Evolutionary conservation across 2,113 vertebrate species (phyloP).

Genomic region (Crotalus tigris): DNA sequence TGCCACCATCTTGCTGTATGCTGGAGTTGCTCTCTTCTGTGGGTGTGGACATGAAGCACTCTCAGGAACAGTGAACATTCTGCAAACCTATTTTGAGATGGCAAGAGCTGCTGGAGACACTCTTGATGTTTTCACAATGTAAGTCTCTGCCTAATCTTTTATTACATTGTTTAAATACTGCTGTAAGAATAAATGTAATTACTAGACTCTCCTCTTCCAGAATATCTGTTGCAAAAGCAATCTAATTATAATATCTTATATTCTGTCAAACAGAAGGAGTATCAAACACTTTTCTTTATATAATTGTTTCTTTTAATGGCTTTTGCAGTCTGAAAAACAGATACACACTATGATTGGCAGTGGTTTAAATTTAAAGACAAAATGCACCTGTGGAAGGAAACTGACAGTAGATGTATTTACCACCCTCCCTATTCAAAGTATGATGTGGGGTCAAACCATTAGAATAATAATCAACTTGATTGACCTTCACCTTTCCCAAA

Average conservation of each 20-base stretch:
- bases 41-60: slow-evolving; percentile 97
- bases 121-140: slow-evolving; percentile 97
- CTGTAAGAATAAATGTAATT: not conserved
- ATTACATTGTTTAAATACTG: not conserved
- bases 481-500: not conserved
- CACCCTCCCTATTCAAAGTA: not conserved
- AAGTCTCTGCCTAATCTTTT: slow-evolving; percentile 58
- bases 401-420: not conserved
- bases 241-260: not conserved
- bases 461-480: not conserved
- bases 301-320: not conserved
- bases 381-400: not conserved
- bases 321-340: slow-evolving; percentile 10
- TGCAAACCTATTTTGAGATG: slow-evolving; percentile 98
- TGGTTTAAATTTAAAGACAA: not conserved
- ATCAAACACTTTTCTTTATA: not conserved
- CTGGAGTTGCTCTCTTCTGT: slow-evolving; percentile 95
- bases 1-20: slow-evolving; percentile 95
- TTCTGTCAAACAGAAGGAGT: not conserved
- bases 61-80: slow-evolving; percentile 93
- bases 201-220: not conserved
- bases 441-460: not conserved
- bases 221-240: not conserved
- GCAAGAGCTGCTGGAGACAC: slow-evolving; percentile 87
- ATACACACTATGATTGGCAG: not conserved